Base-by-base conservation (phyloP, 2,888 invertebrate species). In the Parnassius smintheus region DNA sequence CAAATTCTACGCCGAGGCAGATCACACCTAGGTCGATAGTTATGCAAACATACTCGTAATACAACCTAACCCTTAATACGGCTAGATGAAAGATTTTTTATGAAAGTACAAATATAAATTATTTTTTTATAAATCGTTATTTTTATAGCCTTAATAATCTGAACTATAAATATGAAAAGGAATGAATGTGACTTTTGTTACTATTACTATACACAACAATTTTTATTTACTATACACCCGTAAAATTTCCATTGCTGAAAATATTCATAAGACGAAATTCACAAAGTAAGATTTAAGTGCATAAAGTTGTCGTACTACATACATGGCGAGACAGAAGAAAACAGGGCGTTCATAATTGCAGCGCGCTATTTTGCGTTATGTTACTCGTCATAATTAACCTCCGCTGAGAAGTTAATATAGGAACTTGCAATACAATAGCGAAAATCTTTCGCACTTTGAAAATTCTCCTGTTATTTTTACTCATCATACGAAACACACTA, bases 311-410 rank as follows among this genome's bases (percentile, higher is more conserved):
- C 59, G 56, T 25, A 68, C 66, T 48, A 58, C 67, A 66, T 64
- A 68, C 71, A 69, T 68, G 35, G 35, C 35, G 7, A 35, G 35
- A 35, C 35, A 7, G 72, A 75, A 79, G 77, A 77, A 81, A 80
- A 70, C 72, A 69, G 69, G 66, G 67, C 68, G 69, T 72, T 74
- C 74, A 76, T 81, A 81, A 82, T 82, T 81, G 76, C 77, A 66
- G 70, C 70, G 66, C 67, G 78, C 73, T 79, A 77, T 78, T 80
- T 80, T 71, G 73, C 72, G 72, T 75, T 70, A 70, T 72, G 76
- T 80, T 80, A 78, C 82, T 80, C 77, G 73, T 67, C 74, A 74
- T 83, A 83, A 83, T 82, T 82, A 83, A 75, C 75, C 72, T 70
- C 68, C 60, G 62, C 71, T 66, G 65, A 72, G 74, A 72, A 77